These are phyloP conservation scores for Melierax canorus DNA, from an alignment of 2,113 vertebrate species.

Conservation along the genomic window DNA sequence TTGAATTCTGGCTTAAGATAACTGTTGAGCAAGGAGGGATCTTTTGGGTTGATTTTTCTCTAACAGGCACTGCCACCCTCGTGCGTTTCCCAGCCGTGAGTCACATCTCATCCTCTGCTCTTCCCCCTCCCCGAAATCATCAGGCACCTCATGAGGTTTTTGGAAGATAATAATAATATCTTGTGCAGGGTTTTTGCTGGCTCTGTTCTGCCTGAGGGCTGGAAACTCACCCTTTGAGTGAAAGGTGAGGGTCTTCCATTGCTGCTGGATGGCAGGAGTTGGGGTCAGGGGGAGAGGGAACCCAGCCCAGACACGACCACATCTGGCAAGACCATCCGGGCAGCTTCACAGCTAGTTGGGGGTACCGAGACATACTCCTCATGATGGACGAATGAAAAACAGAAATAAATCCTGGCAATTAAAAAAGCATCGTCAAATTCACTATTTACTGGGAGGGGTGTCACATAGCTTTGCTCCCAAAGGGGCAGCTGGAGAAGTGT, in stretches of 20 bases:
- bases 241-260: neutral
- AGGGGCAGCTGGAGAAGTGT: neutral
- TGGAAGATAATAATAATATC: neutral
- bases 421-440: neutral
- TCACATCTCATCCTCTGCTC: neutral
- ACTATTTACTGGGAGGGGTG: rapidly evolving
- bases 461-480: neutral
- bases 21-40: neutral
- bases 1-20: neutral
- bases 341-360: rapidly evolving
- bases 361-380: rapidly evolving
- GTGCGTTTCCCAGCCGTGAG: neutral
- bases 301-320: neutral
- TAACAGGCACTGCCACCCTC: neutral
- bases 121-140: neutral
- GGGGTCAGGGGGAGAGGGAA: neutral
- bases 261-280: neutral
- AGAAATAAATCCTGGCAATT: neutral
- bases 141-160: neutral
- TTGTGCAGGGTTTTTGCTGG: neutral
- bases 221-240: neutral
- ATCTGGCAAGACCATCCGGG: neutral
- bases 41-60: neutral
- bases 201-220: neutral
- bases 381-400: neutral